Conservation (phyloP, 2,797 vertebrate species). For the Gallinago nigripennis region DNA sequence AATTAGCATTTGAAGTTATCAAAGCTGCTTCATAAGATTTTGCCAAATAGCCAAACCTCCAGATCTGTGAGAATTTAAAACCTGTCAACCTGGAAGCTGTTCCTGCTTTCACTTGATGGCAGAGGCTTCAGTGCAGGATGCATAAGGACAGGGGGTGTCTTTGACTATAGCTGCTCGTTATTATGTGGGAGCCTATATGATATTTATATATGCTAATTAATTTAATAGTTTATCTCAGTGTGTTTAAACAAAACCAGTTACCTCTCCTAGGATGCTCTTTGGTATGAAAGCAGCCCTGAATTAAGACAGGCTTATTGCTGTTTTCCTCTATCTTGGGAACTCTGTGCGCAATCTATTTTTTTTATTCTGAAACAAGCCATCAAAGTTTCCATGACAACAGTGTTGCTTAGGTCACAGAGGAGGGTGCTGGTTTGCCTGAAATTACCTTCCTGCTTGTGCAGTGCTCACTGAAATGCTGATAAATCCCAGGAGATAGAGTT, state of each 20-base stretch:
- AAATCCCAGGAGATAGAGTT: neutral
- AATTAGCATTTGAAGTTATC: neutral
- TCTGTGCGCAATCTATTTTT: neutral
- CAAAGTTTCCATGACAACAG: conserved; percentile 39
- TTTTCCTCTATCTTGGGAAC: neutral
- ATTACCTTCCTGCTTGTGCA: neutral
- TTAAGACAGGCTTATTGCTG: neutral
- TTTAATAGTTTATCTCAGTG: neutral
- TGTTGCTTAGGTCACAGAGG: neutral
- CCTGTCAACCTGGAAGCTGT: neutral
- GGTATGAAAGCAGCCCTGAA: neutral
- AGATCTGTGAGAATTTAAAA: neutral
- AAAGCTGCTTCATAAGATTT: neutral
- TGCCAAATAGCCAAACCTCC: neutral
- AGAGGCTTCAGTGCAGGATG: neutral
- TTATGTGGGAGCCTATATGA: neutral
- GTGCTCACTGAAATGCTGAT: neutral
- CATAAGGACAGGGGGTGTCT: neutral
- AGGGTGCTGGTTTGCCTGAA: neutral
- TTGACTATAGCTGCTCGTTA: neutral
- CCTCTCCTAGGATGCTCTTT: neutral
- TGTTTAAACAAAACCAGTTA: neutral
- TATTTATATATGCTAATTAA: neutral
- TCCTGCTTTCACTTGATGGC: neutral
- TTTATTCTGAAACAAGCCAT: neutral